Percentiles rank a stretch among this genome's conserved stretches.
Conservation (phyloP, 2,888 invertebrate species). For the Protonemura montana region DNA sequence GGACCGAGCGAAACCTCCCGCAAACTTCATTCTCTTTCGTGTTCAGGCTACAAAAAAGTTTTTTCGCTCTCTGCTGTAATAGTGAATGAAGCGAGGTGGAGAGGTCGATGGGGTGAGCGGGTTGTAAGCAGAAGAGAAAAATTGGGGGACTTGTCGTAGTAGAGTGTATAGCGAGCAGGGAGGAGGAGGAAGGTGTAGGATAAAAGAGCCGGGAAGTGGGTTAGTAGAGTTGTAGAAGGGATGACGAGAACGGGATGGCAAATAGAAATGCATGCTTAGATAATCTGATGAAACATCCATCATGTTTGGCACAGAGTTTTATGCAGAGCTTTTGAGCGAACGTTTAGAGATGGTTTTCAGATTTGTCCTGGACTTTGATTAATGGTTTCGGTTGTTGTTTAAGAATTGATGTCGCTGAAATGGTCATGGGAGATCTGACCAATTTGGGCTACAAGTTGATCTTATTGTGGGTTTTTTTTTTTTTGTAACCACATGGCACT, state of each 20-base stretch:
- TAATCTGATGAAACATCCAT: background rate
- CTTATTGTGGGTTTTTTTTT: background rate
- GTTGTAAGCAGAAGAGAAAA: constrained; percentile 47
- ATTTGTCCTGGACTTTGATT: background rate
- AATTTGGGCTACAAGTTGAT: background rate
- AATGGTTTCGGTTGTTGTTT: background rate
- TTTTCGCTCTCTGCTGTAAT: constrained; percentile 25
- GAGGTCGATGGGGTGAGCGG: constrained; percentile 27
- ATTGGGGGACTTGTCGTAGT: constrained; percentile 49
- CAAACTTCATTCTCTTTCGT: constrained; percentile 41
- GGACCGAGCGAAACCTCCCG: background rate
- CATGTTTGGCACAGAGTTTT: background rate
- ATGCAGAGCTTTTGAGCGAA: background rate
- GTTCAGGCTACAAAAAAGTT: constrained; percentile 39
- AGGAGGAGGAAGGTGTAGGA: constrained; percentile 24
- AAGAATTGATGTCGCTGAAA: background rate
- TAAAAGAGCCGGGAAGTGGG: constrained; percentile 37
- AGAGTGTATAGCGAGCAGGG: constrained; percentile 36
- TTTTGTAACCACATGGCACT: background rate
- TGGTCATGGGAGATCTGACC: background rate
- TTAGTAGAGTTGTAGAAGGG: constrained; percentile 22
- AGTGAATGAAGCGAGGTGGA: constrained; percentile 45
- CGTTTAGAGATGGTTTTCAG: background rate
- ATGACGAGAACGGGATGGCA: background rate
- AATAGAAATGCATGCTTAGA: background rate